Base-by-base conservation (phyloP, 2,888 invertebrate genomes). In the Mimachlamys varia region DNA sequence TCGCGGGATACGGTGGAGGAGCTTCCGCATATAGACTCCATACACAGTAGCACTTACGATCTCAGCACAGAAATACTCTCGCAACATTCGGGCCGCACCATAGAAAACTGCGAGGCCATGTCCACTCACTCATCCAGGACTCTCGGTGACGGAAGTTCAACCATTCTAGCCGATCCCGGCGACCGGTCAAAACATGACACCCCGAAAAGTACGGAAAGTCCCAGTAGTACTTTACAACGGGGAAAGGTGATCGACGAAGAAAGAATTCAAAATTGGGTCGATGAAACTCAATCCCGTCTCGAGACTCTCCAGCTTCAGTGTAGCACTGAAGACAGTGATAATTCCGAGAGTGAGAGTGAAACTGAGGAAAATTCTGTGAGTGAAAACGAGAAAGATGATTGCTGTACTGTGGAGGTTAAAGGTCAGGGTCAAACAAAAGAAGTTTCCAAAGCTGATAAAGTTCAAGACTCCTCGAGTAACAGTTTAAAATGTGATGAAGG, bases 251-350 rank as follows among this genome's bases (percentile, higher is more conserved):
- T 95, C 12, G 95, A 96, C 91, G 96, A 95, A 89, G 96, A 96
- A 50, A 92, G 96, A 49, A 96, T 96, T 17, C 95, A 96, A 90
- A 94, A 94, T 33, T 96, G 96, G 96, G 95, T 96, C 33, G 95
- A 95, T 58, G 95, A 95, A 58, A 93, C 96, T 0, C 95, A 95
- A 92, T 93, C 93, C 33, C 92, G 94, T 19, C 91, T 94, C 38
- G 93, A 93, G 89, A 89, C 89, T 76, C 89, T 92, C 19, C 90
- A 90, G n/a, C 58, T 88, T 38, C 91, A 91, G 88, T 90, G 90
- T 87, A 90, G 90, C 62, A 87, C 90, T 0, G 92, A 90, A 27
- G 89, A 89, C 33, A 89, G 89, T 62, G 89, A 89, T n/a, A 89
- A 90, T 49, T 53, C 87, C 19, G 89, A 87, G 44, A 89, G 55